phyloP scores from a whole-genome alignment of 1,140 invertebrate genomes.

The Leptinotarsa defecta region DNA sequence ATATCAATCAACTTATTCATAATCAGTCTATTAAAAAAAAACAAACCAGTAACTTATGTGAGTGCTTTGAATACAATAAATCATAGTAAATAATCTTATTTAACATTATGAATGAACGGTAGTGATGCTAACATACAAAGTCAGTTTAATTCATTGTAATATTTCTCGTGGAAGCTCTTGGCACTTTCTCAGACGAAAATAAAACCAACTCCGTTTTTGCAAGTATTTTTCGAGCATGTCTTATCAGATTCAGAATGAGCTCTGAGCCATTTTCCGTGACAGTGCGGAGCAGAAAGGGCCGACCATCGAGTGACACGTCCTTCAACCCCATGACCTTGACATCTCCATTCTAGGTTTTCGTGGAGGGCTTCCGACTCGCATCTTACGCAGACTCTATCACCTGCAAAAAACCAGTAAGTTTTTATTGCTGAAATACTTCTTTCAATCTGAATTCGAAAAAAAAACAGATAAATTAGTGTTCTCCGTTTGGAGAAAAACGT shows the following conservation, averaged over 20 bases:
- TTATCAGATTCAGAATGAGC: constrained; percentile 63
- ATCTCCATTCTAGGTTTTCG: constrained; percentile 73
- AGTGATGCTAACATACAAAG: background rate
- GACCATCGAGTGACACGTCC: constrained; percentile 76
- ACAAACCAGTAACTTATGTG: background rate
- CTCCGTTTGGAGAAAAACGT: too few relatives aligned
- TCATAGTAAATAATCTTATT: background rate
- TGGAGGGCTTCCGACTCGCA: constrained; percentile 78
- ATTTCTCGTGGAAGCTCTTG: background rate
- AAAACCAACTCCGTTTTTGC: constrained; percentile 66
- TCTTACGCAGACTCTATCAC: constrained; percentile 72
- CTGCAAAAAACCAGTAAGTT: constrained; percentile 56
- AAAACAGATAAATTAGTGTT: too few relatives aligned
- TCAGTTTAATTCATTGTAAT: constrained; percentile 1
- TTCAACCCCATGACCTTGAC: constrained; percentile 75
- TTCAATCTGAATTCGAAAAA: too few relatives aligned
- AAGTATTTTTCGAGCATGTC: constrained; percentile 57
- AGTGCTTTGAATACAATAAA: background rate
- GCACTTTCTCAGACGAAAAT: constrained; percentile 65
- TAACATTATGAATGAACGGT: too few relatives aligned
- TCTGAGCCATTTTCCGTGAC: constrained; percentile 83
- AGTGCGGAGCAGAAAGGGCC: constrained; percentile 75
- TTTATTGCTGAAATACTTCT: too few relatives aligned
- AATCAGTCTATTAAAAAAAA: background rate
- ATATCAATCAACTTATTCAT: background rate